Evolutionary conservation across 2,113 vertebrate genomes (phyloP).

Genomic region (Murina feae): DNA sequence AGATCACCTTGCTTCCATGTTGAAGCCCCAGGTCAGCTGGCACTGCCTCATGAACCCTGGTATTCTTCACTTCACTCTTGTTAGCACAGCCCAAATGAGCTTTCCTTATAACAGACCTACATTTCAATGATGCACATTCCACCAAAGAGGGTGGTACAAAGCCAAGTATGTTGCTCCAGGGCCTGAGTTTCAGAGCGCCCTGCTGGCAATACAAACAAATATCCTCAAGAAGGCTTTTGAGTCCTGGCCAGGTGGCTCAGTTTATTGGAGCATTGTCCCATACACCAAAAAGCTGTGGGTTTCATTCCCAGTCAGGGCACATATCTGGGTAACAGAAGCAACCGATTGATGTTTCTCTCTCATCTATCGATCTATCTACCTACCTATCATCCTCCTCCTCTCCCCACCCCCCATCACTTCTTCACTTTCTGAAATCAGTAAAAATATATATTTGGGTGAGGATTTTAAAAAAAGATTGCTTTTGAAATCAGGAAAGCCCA

Average conservation of each 20-base stretch:
- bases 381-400: too few species aligned
- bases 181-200: background rate
- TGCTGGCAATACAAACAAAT: background rate
- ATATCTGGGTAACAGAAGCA: background rate
- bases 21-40: rapidly evolving
- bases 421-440: background rate
- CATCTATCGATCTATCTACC: too few species aligned
- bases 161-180: background rate
- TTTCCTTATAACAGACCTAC: background rate
- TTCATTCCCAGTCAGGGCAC: background rate
- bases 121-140: background rate
- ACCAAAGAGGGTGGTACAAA: background rate
- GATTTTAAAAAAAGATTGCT: background rate
- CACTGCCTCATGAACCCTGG: background rate
- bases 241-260: background rate
- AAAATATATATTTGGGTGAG: background rate
- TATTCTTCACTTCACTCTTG: background rate
- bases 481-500: background rate
- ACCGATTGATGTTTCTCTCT: background rate
- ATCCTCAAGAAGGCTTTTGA: background rate
- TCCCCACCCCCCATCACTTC: background rate
- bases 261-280: background rate
- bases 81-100: background rate
- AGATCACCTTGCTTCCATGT: background rate
- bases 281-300: background rate